These are phyloP conservation scores for Diachasma alloeum DNA, from an alignment of 1,140 invertebrate genomes.

Conservation along the genomic window DNA sequence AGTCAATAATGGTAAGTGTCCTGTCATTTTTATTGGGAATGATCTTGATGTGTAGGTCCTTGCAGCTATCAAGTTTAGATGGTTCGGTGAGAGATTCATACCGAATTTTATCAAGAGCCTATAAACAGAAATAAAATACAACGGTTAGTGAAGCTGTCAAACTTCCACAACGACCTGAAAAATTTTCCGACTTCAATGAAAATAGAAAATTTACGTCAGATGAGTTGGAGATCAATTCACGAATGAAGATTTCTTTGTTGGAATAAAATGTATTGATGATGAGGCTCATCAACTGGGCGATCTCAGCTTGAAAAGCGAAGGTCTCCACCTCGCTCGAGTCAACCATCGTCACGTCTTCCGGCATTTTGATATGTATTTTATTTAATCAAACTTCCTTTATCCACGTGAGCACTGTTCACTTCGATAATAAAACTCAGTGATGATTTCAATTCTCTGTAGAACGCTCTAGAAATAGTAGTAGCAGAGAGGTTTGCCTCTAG, in stretches of 20 bases:
- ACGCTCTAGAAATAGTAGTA: too few species aligned
- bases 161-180: too few species aligned
- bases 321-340: slow-evolving; percentile 65
- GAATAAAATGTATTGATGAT: slow-evolving; percentile 99
- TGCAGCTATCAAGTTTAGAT: slow-evolving; percentile 78
- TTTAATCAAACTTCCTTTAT: too few species aligned
- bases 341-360: slow-evolving; percentile 65
- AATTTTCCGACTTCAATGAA: too few species aligned
- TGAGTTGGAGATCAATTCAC: slow-evolving; percentile 92
- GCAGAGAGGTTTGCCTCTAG: too few species aligned
- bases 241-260: slow-evolving; percentile 99
- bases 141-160: too few species aligned
- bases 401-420: too few species aligned
- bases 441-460: too few species aligned
- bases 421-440: too few species aligned
- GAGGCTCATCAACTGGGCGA: slow-evolving; percentile 85
- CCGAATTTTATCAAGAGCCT: slow-evolving; percentile 69
- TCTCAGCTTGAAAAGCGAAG: slow-evolving; percentile 85
- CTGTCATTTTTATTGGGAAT: slow-evolving; percentile 81
- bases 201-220: slow-evolving; percentile 67
- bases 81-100: slow-evolving; percentile 85
- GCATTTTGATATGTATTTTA: slow-evolving; percentile 55
- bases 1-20: slow-evolving; percentile 82
- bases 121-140: too few species aligned
- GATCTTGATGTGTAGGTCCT: slow-evolving; percentile 82